phyloP scores from a whole-genome alignment of 2,113 vertebrate species.

The Gracilinanus agilis region DNA sequence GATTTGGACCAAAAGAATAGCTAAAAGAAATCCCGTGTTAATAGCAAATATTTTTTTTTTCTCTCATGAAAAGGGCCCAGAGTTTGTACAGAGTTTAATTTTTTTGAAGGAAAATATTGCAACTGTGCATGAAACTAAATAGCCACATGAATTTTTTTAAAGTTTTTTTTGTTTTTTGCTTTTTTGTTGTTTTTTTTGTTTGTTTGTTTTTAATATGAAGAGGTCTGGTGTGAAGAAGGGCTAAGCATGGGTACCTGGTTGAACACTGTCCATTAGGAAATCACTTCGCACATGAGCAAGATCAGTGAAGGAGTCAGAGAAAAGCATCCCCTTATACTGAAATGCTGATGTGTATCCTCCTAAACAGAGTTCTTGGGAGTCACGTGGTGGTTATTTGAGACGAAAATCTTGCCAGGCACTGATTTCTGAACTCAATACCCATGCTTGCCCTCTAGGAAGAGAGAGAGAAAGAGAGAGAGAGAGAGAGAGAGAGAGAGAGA shows the following conservation, averaged over 20 bases:
- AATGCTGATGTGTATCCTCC: conserved; percentile 73
- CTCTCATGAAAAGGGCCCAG: conserved; percentile 90
- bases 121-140: conserved; percentile 89
- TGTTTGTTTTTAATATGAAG: conserved; percentile 82
- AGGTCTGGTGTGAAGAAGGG: conserved; percentile 87
- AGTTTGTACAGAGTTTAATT: conserved; percentile 88
- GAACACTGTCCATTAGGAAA: conserved; percentile 81
- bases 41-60: conserved; percentile 83
- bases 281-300: conserved; percentile 56
- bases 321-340: conserved; percentile 74
- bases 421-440: conserved; percentile 87
- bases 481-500: background rate
- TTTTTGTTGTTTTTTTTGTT: conserved; percentile 65
- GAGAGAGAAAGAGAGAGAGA: conserved; percentile 78
- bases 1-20: conserved; percentile 67
- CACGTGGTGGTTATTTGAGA: conserved; percentile 81
- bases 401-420: conserved; percentile 83
- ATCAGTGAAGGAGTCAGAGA: conserved; percentile 72
- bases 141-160: conserved; percentile 84
- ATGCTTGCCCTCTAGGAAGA: conserved; percentile 84
- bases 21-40: conserved; percentile 85
- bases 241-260: conserved; percentile 87
- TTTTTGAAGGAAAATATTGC: conserved; percentile 85
- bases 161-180: conserved; percentile 51
- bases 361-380: conserved; percentile 81